phyloP scores from a whole-genome alignment of 2,888 invertebrate species.

The Philereme vetulata region DNA sequence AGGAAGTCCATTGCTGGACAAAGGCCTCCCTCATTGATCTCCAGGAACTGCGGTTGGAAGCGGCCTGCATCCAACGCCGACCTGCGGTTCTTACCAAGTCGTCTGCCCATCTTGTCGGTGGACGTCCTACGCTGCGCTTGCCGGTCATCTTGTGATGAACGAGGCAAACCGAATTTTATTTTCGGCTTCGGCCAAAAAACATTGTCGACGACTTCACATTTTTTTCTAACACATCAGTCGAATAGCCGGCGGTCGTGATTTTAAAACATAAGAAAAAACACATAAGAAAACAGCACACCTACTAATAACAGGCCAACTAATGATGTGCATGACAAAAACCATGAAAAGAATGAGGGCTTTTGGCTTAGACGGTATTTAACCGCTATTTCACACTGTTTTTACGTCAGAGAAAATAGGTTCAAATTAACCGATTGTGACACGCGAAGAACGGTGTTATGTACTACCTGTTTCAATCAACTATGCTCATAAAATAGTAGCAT shows the following conservation, averaged over 20 bases:
- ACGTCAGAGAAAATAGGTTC: constrained; percentile 4
- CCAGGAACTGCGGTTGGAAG: no score
- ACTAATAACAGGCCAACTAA: constrained; percentile 25
- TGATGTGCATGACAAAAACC: constrained; percentile 34
- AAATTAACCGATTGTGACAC: not conserved
- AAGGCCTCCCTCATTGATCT: no score
- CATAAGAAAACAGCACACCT: constrained; percentile 27
- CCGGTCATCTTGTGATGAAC: no score
- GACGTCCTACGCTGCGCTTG: no score
- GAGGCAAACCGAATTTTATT: no score
- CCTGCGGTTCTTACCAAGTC: no score
- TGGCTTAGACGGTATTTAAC: constrained; percentile 17
- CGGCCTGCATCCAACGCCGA: no score
- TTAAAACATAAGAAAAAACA: constrained; percentile 29
- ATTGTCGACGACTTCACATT: not conserved
- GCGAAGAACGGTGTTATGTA: not conserved
- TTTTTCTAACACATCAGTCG: constrained; percentile 11
- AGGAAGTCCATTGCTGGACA: no score
- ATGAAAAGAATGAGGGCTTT: constrained; percentile 28
- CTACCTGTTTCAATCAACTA: no score
- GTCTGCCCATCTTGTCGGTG: no score
- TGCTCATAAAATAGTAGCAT: no score
- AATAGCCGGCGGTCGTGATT: constrained; percentile 25
- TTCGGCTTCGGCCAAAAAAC: constrained; percentile 13
- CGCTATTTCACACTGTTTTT: constrained; percentile 28